Base-by-base conservation (phyloP, 37 sponge, comb jelly and placozoan species). In the Eunapius fragilis region DNA sequence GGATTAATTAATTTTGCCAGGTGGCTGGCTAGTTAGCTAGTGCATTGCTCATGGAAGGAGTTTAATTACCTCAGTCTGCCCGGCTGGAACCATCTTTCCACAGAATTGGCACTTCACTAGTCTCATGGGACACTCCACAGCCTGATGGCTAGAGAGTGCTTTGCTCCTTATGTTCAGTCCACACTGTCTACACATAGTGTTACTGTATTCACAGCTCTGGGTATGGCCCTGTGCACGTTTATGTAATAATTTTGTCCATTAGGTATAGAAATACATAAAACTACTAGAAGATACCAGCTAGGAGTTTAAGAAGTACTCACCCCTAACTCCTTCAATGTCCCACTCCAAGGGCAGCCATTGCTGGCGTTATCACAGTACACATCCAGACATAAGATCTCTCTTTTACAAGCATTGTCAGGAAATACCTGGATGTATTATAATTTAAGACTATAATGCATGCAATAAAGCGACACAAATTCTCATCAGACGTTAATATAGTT, bases 51-150 rank as follows among this genome's bases (percentile, higher is more conserved):
- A n/a, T n/a, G n/a, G n/a, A n/a, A n/a, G n/a, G n/a, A n/a, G 6
- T 41, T 41, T 41, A 30, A 80, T n/a, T 32, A 90, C 90, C 77
- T 80, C 27, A 37, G 84, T 37, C 25, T 90, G 90, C 31, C 82
- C 80, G 0, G 24, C 34, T 25, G 91, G 91, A 26, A 91, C 72
- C 12, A 72, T 80, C 49, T 82, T 78, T 2, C 79, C 24, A 33
- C 91, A 91, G 79, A 86, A 75, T 3, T 14, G 30, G 47, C 91
- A 91, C 13, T 25, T 22, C 45, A 72, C 74, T 0, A 86, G 87
- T 47, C 91, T 85, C 91, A 91, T 91, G 17, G 91, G 84, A 45
- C 91, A 91, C 58, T 78, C 84, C 37, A 10, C 32, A 22, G 76
- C 37, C 69, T 78, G 37, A 67, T 91, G 91, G 11, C 1, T 0